These are phyloP conservation scores for Plectus sambesii DNA, from an alignment of 1,140 invertebrate species.

Conservation along the genomic window DNA sequence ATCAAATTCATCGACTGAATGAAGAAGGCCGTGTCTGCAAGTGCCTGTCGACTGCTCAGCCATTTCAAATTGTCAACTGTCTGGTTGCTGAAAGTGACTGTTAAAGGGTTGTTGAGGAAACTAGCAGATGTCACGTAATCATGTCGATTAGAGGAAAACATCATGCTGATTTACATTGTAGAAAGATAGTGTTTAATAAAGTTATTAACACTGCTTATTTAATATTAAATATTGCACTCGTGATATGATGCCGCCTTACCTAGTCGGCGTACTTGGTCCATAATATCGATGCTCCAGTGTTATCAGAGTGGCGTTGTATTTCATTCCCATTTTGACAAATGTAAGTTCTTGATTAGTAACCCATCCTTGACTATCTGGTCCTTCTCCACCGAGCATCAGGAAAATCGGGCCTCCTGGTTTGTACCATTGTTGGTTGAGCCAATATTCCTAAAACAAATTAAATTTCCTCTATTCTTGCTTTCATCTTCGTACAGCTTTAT, in stretches of 20 bases:
- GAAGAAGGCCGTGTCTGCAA: constrained; percentile 21
- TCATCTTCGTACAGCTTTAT: too few relatives aligned
- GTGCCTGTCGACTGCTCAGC: constrained; percentile 16
- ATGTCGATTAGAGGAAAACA: too few relatives aligned
- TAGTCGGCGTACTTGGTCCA: constrained; percentile 13
- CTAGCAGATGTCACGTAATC: too few relatives aligned
- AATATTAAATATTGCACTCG: not conserved
- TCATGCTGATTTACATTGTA: too few relatives aligned
- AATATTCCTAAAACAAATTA: too few relatives aligned
- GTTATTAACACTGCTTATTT: too few relatives aligned
- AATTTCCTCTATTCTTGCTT: too few relatives aligned
- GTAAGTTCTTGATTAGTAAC: constrained; percentile 10
- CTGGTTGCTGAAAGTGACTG: constrained; percentile 26
- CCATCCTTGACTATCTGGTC: constrained; percentile 14
- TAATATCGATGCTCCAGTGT: constrained; percentile 21
- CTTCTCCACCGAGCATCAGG: constrained; percentile 26
- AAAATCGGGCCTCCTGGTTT: constrained; percentile 21
- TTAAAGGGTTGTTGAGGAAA: too few relatives aligned
- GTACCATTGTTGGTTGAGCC: constrained; percentile 19
- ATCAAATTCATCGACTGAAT: constrained; percentile 4
- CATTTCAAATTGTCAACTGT: constrained; percentile 18
- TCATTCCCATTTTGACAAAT: constrained; percentile 18
- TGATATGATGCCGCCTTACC: constrained; percentile 2
- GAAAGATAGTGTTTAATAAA: too few relatives aligned
- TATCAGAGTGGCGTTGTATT: constrained; percentile 15